Conservation (phyloP, 2,888 invertebrate genomes). For the Escarpia spicata region DNA sequence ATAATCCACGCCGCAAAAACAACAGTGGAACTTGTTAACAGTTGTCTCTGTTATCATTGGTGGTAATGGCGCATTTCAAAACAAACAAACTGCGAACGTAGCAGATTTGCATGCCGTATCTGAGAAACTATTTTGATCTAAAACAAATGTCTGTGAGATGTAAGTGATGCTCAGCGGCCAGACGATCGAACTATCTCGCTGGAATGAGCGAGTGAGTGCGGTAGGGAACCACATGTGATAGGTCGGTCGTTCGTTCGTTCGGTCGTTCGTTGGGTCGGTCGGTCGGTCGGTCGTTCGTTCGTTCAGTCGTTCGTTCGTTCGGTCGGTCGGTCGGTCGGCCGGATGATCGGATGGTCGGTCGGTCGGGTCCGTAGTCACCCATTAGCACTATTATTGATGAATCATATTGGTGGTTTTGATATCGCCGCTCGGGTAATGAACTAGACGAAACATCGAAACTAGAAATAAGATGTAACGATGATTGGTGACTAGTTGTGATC, state of each 20-base stretch:
- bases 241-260: too few relatives aligned
- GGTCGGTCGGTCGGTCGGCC: neutral
- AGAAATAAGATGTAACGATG: neutral
- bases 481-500: neutral
- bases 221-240: neutral
- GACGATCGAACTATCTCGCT: neutral
- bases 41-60: neutral
- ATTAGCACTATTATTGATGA: neutral
- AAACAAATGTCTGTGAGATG: neutral
- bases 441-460: neutral
- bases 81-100: neutral
- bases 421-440: neutral
- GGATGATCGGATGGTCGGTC: neutral
- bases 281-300: neutral
- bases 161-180: neutral
- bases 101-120: neutral
- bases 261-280: neutral
- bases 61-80: neutral
- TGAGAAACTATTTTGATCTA: neutral
- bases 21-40: neutral
- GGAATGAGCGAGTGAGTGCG: neutral
- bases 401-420: neutral
- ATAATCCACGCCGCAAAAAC: neutral
- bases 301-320: neutral
- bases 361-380: neutral